Base-by-base conservation (phyloP, 1,140 invertebrate species). In the Drosophila navojoa region DNA sequence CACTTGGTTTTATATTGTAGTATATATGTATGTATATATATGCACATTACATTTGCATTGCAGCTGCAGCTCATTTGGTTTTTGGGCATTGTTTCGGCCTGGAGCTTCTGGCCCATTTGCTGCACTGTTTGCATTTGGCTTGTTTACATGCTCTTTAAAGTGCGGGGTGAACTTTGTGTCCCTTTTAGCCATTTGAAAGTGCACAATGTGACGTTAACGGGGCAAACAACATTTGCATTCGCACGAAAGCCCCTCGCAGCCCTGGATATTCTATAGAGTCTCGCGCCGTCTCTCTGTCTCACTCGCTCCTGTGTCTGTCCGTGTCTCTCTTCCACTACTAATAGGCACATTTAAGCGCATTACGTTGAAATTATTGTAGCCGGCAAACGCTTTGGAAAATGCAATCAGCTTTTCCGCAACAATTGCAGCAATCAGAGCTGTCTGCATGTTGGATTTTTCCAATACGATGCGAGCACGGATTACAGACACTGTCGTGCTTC, bases 201-300 rank as follows among this genome's bases (percentile, higher is more conserved):
- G 64, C 66, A 68, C 70, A 68, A 68, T 61, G 64, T 64, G 64
- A 64, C 70, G 70, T 55, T 68, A 74, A 69, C 50, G 49, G 49
- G 61, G 19, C 50, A 68, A 61, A 68, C 55, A 73, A 54, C 62
- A 67, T 55, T 55, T 55, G 53, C 53, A 55, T 55, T 40, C 35
- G 66, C 16, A 40, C 6, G 9, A 29, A 44, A 27, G 13, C 45
- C 25, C 16, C 45, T 13, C 9, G 3, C 10, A 40, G 25, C 42
- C 11, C 2, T 22, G 42, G 7, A 7, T 9, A 32, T 5, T 32
- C 32, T 10, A 7, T 32, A 7, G 5, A 32, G 32, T 7, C 32
- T 9, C 32, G 2, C 32, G 5, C 32, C 1, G 0, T 32, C 9
- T n/a, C 38, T n/a, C 38, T 40, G 3, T 32, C 32, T 9, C 32